A percentile compares a stretch with the other conserved stretches of the same genome.
phyloP scores from a whole-genome alignment of 1,140 invertebrate species.

The Homarus americanus region DNA sequence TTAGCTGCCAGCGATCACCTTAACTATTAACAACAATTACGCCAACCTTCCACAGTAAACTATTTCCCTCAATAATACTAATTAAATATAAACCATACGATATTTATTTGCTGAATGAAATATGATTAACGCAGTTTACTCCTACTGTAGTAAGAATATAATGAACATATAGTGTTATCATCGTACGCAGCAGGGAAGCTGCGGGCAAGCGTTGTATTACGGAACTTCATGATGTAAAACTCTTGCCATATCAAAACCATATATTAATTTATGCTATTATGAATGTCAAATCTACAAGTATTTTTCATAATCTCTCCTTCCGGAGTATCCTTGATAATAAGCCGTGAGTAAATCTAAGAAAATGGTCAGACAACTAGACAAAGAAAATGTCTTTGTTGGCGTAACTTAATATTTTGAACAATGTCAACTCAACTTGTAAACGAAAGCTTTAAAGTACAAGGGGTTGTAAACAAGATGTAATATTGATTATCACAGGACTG shows the following conservation, averaged over 20 bases:
- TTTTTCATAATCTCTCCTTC: too few relatives aligned
- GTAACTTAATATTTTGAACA: neutral
- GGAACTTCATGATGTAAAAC: too few relatives aligned
- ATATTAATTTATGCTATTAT: too few relatives aligned
- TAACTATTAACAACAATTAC: neutral
- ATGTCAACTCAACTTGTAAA: too few relatives aligned
- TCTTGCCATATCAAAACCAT: too few relatives aligned
- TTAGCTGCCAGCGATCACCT: neutral
- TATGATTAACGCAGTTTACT: too few relatives aligned
- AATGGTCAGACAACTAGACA: neutral
- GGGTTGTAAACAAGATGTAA: neutral
- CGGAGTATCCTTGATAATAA: neutral
- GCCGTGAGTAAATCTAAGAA: neutral
- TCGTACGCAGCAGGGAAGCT: too few relatives aligned
- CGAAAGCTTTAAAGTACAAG: neutral
- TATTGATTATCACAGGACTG: too few relatives aligned
- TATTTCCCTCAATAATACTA: neutral
- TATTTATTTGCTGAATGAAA: too few relatives aligned
- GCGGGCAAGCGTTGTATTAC: neutral
- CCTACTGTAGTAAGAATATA: too few relatives aligned
- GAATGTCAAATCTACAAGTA: too few relatives aligned
- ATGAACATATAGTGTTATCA: too few relatives aligned
- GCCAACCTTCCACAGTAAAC: neutral
- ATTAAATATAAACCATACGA: neutral
- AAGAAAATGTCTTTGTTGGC: neutral